Base-by-base conservation (phyloP, 2,888 invertebrate species). In the Machimus atricapillus region DNA sequence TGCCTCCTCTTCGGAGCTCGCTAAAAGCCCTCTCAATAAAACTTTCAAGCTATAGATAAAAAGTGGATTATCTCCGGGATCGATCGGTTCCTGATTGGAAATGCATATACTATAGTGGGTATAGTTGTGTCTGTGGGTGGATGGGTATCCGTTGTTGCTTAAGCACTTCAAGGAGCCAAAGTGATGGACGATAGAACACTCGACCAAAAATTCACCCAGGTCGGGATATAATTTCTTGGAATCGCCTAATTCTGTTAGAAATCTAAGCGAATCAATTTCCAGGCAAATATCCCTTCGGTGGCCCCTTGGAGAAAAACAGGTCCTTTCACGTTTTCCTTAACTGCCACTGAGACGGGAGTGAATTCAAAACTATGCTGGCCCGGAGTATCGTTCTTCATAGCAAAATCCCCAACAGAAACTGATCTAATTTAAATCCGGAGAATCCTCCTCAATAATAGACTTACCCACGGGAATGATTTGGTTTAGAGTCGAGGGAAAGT, bases 351-450 rank as follows among this genome's bases (percentile, higher is more conserved):
- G 37, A 37, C 76, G 34, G 12, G 79, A 79, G 31, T 52, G 46
- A 52, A 23, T 27, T 79, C 79, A 79, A 79, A 52, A 52, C 79
- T 79, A 52, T 79, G 79, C 16, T 46, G n/a, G 79, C 23, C n/a
- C 52, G 1, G 23, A 79, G 6, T 31, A 43, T 52, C 52, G 52
- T 79, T 27, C 52, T 19, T 79, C 52, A 52, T 27, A 79, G 56
- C 16, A 79, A 79, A 79, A 46, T 79, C 79, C 31, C 52, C 52
- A 46, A 31, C 27, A 46, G 79, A 52, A 79, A 40, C 79, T 83
- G 66, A 83, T 66, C 66, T 83, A 83, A 83, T 83, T 83, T 83
- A 83, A 83, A 83, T 27, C 34, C 37, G 66, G 82, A 83, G 82
- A 83, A 66, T 83, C 82, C 66, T 66, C 66, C 23, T 83, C 82